Percentiles rank a stretch among this genome's conserved stretches.
Conservation (phyloP, 1,140 invertebrate species). For the Tenebrio molitor region DNA sequence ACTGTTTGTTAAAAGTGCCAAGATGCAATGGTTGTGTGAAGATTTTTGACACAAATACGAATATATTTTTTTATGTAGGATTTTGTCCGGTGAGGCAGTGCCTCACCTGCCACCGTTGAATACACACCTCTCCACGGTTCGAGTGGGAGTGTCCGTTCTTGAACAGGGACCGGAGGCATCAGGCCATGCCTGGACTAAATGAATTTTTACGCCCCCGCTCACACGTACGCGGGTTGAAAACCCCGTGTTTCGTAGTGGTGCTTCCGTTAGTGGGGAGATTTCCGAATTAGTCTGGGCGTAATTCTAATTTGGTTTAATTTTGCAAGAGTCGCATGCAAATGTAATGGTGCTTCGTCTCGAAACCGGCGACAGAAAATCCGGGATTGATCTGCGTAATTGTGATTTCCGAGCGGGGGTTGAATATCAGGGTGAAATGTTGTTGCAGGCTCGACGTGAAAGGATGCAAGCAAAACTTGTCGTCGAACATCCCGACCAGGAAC, state of each 20-base stretch:
- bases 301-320: slow-evolving; percentile 14
- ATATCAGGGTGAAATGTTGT: slow-evolving; percentile 45
- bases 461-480: slow-evolving; percentile 68
- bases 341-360: slow-evolving; percentile 9
- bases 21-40: no score
- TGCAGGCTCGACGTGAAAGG: slow-evolving; percentile 70
- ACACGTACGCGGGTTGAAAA: no score
- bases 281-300: not conserved
- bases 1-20: no score
- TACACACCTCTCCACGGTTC: no score
- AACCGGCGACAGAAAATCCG: not conserved
- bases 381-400: slow-evolving; percentile 18
- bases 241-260: not conserved
- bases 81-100: no score
- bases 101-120: no score
- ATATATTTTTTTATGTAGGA: no score
- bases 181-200: no score
- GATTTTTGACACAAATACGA: no score
- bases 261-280: not conserved
- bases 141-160: no score
- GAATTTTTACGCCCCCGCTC: no score
- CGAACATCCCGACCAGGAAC: slow-evolving; percentile 65
- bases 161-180: no score
- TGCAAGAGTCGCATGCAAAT: not conserved
- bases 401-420: slow-evolving; percentile 15